These are phyloP conservation scores for Sorex araneus DNA, from an alignment of 2,113 vertebrate species.

Conservation along the genomic window DNA sequence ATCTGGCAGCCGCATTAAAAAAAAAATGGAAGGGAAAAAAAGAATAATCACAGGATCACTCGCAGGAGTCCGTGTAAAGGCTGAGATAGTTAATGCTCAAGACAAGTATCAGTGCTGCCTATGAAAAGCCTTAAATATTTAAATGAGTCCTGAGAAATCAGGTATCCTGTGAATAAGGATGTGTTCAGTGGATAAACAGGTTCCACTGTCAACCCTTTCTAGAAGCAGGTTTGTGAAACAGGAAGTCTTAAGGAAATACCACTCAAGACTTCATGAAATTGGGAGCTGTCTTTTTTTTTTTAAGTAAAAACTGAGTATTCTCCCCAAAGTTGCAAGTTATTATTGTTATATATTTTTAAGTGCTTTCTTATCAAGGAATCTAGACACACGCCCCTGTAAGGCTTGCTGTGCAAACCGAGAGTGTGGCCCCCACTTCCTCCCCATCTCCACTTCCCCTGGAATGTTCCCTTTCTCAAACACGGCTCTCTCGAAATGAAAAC, in stretches of 20 bases:
- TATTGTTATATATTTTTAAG: no score
- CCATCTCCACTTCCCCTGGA: neutral
- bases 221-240: constrained; percentile 55
- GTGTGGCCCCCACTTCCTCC: neutral
- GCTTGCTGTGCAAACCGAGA: constrained; percentile 29
- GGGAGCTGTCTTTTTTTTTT: neutral
- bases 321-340: neutral
- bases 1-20: neutral
- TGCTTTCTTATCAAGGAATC: constrained; percentile 37
- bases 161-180: constrained; percentile 25
- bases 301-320: neutral
- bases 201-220: constrained; percentile 61
- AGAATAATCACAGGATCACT: neutral
- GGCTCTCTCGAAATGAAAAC: constrained; percentile 68
- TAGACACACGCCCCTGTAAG: neutral
- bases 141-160: constrained; percentile 14
- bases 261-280: constrained; percentile 49
- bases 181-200: constrained; percentile 64
- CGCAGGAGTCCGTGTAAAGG: constrained; percentile 37
- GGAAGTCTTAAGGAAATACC: constrained; percentile 48
- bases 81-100: neutral
- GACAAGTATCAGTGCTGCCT: constrained; percentile 21
- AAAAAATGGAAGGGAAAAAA: no score
- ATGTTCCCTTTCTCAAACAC: constrained; percentile 24
- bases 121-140: constrained; percentile 53